These are phyloP conservation scores for Tachystola acroxantha DNA, from an alignment of 2,888 invertebrate species.

Conservation along the genomic window DNA sequence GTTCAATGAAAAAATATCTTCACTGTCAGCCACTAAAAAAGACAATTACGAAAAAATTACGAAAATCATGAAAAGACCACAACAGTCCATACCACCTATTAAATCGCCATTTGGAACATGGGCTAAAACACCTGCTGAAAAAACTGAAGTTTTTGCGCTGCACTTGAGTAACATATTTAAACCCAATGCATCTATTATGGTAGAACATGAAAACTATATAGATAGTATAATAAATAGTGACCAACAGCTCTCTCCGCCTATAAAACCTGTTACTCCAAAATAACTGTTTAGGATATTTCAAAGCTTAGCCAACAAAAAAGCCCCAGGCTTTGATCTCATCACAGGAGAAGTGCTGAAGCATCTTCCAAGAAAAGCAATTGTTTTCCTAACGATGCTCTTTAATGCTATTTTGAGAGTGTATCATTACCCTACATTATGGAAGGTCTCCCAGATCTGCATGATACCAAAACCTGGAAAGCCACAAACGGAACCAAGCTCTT, in stretches of 20 bases:
- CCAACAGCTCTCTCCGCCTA: conserved; percentile 4
- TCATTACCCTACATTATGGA: conserved; percentile 13
- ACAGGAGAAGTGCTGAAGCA: conserved; percentile 1
- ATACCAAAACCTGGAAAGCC: conserved; percentile 14
- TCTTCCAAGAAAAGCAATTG: conserved; percentile 5
- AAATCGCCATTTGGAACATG: neutral
- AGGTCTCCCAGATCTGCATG: conserved; percentile 14
- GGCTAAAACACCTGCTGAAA: neutral
- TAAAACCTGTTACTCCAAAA: conserved; percentile 1
- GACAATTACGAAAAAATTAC: conserved; percentile 4
- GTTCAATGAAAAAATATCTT: neutral
- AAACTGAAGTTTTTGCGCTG: neutral
- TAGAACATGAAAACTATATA: conserved; percentile 1
- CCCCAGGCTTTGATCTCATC: conserved; percentile 11
- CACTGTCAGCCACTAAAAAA: neutral
- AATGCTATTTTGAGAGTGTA: conserved; percentile 6
- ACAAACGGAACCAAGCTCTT: conserved; percentile 6
- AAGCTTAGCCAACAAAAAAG: conserved; percentile 7
- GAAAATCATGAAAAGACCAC: conserved; percentile 8
- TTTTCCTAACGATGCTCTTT: conserved; percentile 6
- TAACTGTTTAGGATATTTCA: conserved; percentile 5
- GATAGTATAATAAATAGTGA: neutral
- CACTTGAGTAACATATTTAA: neutral
- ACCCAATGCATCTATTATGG: conserved; percentile 1
- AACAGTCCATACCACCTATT: conserved; percentile 2